A percentile compares a stretch with the other conserved stretches of the same genome.
Conservation (phyloP, 2,888 invertebrate genomes). For the Eurytoma californica region DNA sequence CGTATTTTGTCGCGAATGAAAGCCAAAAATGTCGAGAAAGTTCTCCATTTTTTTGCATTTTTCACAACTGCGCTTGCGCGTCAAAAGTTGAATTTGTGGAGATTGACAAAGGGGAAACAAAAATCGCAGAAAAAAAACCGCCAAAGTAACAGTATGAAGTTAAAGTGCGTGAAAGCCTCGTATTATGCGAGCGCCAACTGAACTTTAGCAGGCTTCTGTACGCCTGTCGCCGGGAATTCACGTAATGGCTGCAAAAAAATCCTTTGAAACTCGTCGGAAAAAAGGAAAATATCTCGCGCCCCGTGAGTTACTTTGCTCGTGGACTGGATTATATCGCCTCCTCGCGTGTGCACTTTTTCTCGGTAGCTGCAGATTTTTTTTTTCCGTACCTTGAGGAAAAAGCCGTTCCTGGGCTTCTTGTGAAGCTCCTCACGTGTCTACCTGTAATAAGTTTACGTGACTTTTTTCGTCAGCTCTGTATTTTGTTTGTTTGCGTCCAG, state of each 20-base stretch:
- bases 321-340: neutral
- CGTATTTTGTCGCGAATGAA: no score
- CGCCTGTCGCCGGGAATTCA: neutral
- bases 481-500: conserved; percentile 1
- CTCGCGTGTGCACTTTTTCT: conserved; percentile 11
- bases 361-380: conserved; percentile 24
- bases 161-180: neutral
- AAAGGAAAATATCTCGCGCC: neutral
- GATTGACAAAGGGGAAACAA: no score
- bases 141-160: no score
- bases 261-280: conserved; percentile 15
- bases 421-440: conserved; percentile 32
- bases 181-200: neutral
- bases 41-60: no score
- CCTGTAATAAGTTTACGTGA: conserved; percentile 27
- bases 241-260: neutral
- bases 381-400: neutral
- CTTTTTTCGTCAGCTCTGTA: neutral
- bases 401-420: neutral
- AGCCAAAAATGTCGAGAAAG: no score
- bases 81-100: no score
- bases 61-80: no score
- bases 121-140: no score
- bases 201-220: neutral
- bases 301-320: neutral